phyloP scores from a whole-genome alignment of 2,888 invertebrate species.

The Phortica okadai region DNA sequence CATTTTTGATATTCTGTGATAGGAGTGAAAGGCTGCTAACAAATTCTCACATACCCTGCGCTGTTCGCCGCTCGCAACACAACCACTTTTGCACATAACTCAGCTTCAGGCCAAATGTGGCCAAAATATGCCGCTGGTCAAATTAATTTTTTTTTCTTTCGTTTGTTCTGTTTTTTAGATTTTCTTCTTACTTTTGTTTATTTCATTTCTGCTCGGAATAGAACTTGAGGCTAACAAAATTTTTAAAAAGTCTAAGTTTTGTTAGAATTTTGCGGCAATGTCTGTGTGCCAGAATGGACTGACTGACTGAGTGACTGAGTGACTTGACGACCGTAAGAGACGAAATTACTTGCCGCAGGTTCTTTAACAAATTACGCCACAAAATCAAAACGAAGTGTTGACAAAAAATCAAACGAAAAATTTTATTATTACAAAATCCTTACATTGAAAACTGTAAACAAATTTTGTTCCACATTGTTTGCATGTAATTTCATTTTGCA shows the following conservation, averaged over 20 bases:
- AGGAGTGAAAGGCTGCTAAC: slow-evolving; percentile 10
- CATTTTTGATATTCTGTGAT: background rate
- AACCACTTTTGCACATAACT: slow-evolving; percentile 32
- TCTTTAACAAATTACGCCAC: background rate
- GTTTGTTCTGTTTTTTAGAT: slow-evolving; percentile 41
- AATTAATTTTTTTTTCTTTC: slow-evolving; percentile 45
- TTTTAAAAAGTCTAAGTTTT: slow-evolving; percentile 69
- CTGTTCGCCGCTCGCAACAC: background rate
- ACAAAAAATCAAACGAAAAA: slow-evolving; percentile 42
- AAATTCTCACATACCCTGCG: background rate
- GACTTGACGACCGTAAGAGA: slow-evolving; percentile 60
- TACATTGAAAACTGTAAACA: slow-evolving; percentile 44
- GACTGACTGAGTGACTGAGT: background rate
- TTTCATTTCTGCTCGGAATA: slow-evolving; percentile 62
- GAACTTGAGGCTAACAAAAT: slow-evolving; percentile 68
- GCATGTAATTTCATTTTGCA: no score
- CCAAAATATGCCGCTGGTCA: slow-evolving; percentile 58
- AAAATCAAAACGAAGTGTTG: slow-evolving; percentile 32
- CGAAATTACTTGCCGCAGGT: slow-evolving; percentile 46
- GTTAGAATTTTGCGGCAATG: background rate
- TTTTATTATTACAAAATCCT: slow-evolving; percentile 68
- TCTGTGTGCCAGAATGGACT: background rate
- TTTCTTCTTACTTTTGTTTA: slow-evolving; percentile 66
- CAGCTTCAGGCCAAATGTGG: slow-evolving; percentile 65
- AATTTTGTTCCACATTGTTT: slow-evolving; percentile 58